Evolutionary conservation across 2,113 vertebrate species (phyloP), one percentile per base, ranked within the genome.

Genomic region (Mustelus asterias): DNA sequence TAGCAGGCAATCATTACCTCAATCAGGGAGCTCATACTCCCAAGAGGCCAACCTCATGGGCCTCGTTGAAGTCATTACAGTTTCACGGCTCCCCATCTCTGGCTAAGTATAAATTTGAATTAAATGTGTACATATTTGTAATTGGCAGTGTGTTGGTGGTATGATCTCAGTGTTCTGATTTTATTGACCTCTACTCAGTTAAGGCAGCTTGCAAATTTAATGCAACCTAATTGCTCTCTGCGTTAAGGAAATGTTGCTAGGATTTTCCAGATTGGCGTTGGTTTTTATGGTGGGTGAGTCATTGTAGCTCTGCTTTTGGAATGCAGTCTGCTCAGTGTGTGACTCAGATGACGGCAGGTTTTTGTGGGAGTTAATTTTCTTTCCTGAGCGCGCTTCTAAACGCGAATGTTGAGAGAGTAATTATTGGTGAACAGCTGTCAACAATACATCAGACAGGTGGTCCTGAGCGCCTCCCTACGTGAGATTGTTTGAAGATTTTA

Each of bases 321-420:
- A 65, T 9, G 60, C 60, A 65, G 60, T 22, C 22, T 65, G 89
- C 89, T 93, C 60, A 37, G 89, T 93, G 33, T 93, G 89, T 20
- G 60, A 93, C 18, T 37, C 18, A 93, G 33, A 65, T 67, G n/a
- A 93, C 2, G 37, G 33, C 60, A 65, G 58, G 33, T 67, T 93
- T 48, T 65, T 37, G 89, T 67, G 60, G 89, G 89, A 93, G 89
- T 93, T n/a, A 93, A 60, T 65, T 65, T 65, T 67, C 60, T 93
- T 93, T 33, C 18, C 33, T 67, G 89, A 65, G 33, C 67, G 58
- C 89, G 37, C n/a, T 18, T 7, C 60, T 93, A 65, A 93, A 65
- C 65, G 89, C 20, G 60, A 93, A 37, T 93, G 60, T 65, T 24
- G 16, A 22, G 89, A 93, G 33, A n/a, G n/a, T 93, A 65, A 65